Conservation (phyloP, 2,113 vertebrate species). For the Archocentrus centrarchus region DNA sequence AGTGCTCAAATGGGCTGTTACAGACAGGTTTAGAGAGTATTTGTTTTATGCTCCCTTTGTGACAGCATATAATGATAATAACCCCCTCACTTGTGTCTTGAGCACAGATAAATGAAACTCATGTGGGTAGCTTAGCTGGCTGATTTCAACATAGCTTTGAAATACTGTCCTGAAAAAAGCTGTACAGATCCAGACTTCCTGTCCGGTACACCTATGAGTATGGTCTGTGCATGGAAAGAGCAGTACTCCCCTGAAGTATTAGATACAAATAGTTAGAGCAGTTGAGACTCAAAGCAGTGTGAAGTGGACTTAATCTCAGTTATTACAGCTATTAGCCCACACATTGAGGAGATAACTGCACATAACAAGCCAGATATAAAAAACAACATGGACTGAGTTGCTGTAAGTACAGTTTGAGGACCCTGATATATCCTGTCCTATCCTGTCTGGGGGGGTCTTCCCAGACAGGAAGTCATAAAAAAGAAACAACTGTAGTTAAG, state of each 20-base stretch:
- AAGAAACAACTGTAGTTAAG: too few species aligned
- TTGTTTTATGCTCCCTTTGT: background rate
- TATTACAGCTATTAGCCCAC: background rate
- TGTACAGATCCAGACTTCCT: background rate
- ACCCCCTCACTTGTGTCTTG: background rate
- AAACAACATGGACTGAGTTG: background rate
- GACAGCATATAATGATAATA: background rate
- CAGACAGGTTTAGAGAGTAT: background rate
- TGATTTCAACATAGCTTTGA: slow-evolving; percentile 1
- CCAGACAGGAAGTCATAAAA: background rate
- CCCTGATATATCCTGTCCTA: background rate
- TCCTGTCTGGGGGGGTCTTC: background rate
- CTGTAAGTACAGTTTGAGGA: background rate
- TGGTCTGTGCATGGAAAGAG: background rate
- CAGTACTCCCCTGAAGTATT: background rate
- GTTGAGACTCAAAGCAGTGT: background rate
- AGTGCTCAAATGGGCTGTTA: background rate
- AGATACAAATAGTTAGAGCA: background rate
- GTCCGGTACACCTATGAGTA: background rate
- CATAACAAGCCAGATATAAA: background rate
- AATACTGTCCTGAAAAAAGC: background rate
- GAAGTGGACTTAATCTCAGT: background rate
- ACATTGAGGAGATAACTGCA: background rate
- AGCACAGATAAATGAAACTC: slow-evolving; percentile 1
- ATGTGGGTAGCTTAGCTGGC: background rate